These are phyloP conservation scores for Desmophyllum pertusum DNA, from an alignment of 92 coral and sea anemone species.

Conservation along the genomic window DNA sequence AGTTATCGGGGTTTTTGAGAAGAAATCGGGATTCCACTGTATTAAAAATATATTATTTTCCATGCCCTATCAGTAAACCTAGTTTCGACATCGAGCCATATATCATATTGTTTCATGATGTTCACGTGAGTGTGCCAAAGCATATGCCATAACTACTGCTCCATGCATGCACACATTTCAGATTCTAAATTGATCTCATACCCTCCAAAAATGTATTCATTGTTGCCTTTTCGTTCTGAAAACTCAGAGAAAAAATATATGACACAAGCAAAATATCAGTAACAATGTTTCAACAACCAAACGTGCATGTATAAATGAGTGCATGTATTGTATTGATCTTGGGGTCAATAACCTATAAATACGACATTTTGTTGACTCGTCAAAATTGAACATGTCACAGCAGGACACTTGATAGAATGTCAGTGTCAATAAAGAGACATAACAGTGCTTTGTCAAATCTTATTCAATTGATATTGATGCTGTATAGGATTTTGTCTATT, in stretches of 20 bases:
- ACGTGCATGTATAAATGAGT: not conserved
- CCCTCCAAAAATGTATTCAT: not conserved
- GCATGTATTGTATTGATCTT: not conserved
- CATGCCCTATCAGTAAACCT: too few relatives aligned
- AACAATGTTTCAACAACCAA: not conserved
- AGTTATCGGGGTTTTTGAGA: too few relatives aligned
- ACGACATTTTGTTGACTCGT: not conserved
- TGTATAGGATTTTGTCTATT: too few relatives aligned
- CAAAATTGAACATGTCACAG: not conserved
- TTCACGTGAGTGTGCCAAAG: too few relatives aligned
- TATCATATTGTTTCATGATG: too few relatives aligned
- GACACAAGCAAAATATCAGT: too few relatives aligned
- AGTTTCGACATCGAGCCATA: too few relatives aligned
- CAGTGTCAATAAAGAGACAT: not conserved
- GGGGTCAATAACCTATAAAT: not conserved
- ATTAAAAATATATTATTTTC: too few relatives aligned
- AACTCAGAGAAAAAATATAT: not conserved
- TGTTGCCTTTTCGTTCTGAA: not conserved
- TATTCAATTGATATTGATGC: not conserved
- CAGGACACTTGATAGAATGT: not conserved
- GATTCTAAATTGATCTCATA: too few relatives aligned
- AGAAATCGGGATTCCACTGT: too few relatives aligned
- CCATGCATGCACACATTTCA: too few relatives aligned
- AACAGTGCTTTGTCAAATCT: not conserved
- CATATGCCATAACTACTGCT: too few relatives aligned